A percentile compares a stretch with the other conserved stretches of the same genome.
Evolutionary conservation across 2,888 invertebrate species (phyloP).

Genomic region (Uloborus plumipes): DNA sequence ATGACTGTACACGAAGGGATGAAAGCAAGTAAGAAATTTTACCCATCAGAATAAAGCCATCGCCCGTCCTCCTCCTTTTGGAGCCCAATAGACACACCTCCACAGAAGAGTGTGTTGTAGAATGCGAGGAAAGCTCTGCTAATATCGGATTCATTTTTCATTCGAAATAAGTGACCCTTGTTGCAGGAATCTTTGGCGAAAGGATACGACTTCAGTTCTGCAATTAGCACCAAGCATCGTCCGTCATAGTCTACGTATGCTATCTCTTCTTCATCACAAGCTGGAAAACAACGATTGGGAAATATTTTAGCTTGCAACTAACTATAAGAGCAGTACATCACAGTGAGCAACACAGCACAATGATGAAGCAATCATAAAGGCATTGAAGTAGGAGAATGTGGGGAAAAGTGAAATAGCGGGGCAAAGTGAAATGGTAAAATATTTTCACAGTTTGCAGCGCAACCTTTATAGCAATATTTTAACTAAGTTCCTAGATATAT

Average conservation of each 20-base stretch:
- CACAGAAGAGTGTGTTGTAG: constrained; percentile 5
- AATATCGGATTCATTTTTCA: background rate
- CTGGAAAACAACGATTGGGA: constrained; percentile 1
- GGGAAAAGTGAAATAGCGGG: no score
- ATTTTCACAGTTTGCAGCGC: no score
- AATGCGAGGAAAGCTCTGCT: background rate
- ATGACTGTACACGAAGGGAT: no score
- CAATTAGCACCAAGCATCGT: background rate
- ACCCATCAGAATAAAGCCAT: constrained; percentile 6
- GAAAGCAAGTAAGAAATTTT: background rate
- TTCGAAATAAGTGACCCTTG: background rate
- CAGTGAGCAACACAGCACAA: no score
- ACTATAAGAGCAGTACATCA: no score
- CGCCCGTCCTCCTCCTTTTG: background rate
- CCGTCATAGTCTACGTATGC: background rate
- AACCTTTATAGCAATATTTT: no score
- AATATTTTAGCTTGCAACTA: no score
- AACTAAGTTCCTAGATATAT: no score
- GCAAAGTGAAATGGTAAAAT: no score
- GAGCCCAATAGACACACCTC: constrained; percentile 6
- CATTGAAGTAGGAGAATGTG: no score
- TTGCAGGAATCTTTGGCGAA: background rate
- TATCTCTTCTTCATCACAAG: background rate
- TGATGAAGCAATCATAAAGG: no score
- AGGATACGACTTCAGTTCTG: background rate